Percentiles rank a stretch among this genome's conserved stretches.
Evolutionary conservation across 1,140 invertebrate genomes (phyloP).

Genomic region (Yoshiicerus persimilis): DNA sequence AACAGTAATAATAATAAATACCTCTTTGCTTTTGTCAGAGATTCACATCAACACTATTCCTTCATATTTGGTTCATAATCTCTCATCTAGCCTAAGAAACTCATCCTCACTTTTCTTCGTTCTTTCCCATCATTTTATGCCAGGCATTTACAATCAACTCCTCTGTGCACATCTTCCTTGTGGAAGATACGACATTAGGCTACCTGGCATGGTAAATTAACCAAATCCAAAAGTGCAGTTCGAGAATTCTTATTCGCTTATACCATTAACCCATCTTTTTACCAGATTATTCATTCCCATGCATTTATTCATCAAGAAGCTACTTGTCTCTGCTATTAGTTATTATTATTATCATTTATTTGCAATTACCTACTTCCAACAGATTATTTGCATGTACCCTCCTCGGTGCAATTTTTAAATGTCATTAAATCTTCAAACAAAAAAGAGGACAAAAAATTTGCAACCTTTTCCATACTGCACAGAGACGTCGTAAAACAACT

Average conservation of each 20-base stretch:
- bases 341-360: too few species aligned
- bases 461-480: background rate
- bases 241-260: background rate
- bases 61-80: constrained; percentile 15
- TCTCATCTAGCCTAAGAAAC: background rate
- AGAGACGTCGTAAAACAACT: background rate
- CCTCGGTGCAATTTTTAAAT: background rate
- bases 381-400: background rate
- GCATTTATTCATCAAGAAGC: background rate
- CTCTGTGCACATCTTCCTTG: background rate
- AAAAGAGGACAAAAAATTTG: background rate
- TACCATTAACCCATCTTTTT: background rate
- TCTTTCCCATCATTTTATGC: background rate
- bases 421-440: background rate
- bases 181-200: too few species aligned
- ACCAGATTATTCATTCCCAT: background rate
- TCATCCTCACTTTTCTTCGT: background rate
- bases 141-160: too few species aligned
- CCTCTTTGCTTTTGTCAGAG: constrained; percentile 8
- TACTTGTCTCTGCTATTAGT: background rate
- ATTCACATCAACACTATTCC: constrained; percentile 11
- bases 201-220: background rate
- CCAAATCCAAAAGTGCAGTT: background rate
- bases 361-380: background rate
- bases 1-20: constrained; percentile 22